Base-by-base conservation (phyloP, 2,888 invertebrate genomes). In the Stenodema calcarata region DNA sequence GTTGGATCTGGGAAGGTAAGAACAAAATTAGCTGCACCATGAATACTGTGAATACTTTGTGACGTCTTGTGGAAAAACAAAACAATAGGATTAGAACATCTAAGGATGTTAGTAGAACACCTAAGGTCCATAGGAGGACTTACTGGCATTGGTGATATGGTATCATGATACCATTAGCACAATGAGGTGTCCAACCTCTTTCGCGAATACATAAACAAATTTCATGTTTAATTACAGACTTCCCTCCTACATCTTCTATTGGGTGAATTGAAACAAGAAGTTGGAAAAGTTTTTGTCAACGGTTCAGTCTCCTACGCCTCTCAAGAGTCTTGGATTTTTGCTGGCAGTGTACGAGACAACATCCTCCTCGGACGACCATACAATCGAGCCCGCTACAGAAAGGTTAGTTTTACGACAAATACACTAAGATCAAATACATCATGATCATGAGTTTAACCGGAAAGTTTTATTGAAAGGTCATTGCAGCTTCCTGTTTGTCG, bases 351-450 rank as follows among this genome's bases (percentile, higher is more conserved):
- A 0, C 91, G 94, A 27, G 94, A 95, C 87, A 96, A 96, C 90
- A 96, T 97, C 89, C 90, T 96, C 0, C 96, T 97, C 90, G 96
- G 96, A 0, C 92, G 93, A 88, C 90, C 91, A 1, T 94, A 92
- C 88, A 92, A 94, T 23, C 91, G 91, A 27, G 91, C 91, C 0
- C 94, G 94, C 89, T 96, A 96, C 90, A 92, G 93, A 87, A 79
- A 87, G 82, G 89, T 89, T 62, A 27, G 62, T 62, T 62, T 62
- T 27, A 47, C 12, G 47, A 12, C 12, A 2, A 1, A 12, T 47
- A 47, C 47, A 7, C 47, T 47, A 47, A 47, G 12, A 12, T 2
- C 3, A 16, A 12, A 7, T 14, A 9, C 47, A 12, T 14, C 47
- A 62, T 23, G 18, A 7, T 7, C 6, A 23, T 18, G 4, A 62